Percentiles rank a stretch among this genome's conserved stretches.
Evolutionary conservation across 2,797 vertebrate genomes (phyloP).

Genomic region (Enteromius treurensis): DNA sequence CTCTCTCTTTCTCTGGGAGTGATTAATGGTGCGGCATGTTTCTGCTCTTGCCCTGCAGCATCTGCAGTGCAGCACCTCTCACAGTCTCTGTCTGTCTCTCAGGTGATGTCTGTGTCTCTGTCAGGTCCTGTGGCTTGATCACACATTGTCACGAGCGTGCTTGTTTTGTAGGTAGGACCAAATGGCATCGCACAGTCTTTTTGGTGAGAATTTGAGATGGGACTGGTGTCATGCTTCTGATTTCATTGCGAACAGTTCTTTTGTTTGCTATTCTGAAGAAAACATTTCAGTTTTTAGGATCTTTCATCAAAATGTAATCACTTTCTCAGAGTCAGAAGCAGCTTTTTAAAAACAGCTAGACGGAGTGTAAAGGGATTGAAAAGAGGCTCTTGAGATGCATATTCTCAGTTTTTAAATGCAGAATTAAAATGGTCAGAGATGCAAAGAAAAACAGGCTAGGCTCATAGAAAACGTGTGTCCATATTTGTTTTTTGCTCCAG

Average conservation of each 20-base stretch:
- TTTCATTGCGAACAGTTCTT: not conserved
- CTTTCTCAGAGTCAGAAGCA: not conserved
- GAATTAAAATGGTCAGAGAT: too few species aligned
- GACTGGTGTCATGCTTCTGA: not conserved
- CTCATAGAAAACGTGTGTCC: not conserved
- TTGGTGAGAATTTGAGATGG: not conserved
- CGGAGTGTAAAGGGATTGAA: not conserved
- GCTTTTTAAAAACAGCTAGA: not conserved
- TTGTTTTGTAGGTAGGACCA: not conserved
- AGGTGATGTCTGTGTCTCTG: not conserved
- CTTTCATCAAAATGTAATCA: not conserved
- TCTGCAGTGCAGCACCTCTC: not conserved
- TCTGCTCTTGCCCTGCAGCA: not conserved
- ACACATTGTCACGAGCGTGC: not conserved
- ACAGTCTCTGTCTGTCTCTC: constrained; percentile 39
- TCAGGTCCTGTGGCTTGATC: not conserved
- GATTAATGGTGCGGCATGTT: constrained; percentile 15
- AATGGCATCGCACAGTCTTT: not conserved
- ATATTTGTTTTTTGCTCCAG: not conserved
- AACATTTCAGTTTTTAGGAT: not conserved
- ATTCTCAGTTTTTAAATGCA: not conserved
- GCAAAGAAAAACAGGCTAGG: not conserved
- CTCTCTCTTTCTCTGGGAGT: not conserved
- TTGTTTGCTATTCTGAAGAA: not conserved
- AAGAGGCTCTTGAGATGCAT: not conserved